Conservation (phyloP, 2,797 vertebrate species). For the Clamator glandarius region DNA sequence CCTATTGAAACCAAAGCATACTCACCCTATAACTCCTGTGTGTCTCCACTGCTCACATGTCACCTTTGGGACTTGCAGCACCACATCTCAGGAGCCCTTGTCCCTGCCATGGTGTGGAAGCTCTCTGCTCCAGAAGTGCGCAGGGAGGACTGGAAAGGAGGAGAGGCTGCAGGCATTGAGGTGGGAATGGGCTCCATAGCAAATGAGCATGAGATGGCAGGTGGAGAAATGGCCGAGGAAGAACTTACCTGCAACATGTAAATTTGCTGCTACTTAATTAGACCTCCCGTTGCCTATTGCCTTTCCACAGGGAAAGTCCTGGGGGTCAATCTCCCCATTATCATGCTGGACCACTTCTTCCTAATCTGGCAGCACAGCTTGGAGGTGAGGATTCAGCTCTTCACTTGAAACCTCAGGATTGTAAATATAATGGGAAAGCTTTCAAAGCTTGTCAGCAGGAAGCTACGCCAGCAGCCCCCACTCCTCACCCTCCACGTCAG, state of each 20-base stretch:
- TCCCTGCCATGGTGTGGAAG: no score
- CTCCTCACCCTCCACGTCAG: no score
- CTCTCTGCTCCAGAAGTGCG: not conserved
- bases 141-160: not conserved
- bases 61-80: not conserved
- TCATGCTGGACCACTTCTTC: not conserved
- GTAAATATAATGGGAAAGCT: not conserved
- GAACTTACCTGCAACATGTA: not conserved
- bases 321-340: rapidly evolving
- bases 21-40: no score
- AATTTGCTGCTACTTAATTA: not conserved
- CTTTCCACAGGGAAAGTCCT: not conserved
- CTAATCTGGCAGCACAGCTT: not conserved
- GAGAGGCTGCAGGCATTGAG: not conserved
- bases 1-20: not conserved
- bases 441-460: not conserved
- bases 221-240: not conserved
- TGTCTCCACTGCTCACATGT: rapidly evolving
- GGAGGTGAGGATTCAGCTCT: not conserved
- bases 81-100: rapidly evolving
- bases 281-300: not conserved
- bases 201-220: not conserved
- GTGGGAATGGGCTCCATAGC: rapidly evolving
- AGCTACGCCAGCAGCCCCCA: not conserved
- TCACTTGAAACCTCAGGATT: not conserved